phyloP scores from a whole-genome alignment of 1,140 invertebrate genomes.

The Temnothorax longispinosus region DNA sequence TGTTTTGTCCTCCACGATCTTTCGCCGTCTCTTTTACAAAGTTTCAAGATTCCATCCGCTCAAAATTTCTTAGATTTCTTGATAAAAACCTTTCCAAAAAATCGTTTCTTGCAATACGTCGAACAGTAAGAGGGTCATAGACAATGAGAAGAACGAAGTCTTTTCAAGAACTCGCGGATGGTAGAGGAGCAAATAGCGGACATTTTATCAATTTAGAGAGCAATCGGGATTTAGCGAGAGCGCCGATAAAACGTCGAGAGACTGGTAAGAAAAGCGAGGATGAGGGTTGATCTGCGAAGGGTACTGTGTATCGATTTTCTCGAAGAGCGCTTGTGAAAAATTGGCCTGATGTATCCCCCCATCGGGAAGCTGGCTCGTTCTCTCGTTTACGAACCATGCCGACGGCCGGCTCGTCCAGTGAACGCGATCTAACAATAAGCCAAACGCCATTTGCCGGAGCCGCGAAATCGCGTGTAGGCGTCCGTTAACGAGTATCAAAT shows the following conservation, averaged over 20 bases:
- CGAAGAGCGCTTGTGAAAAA: conserved; percentile 17
- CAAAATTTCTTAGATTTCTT: background rate
- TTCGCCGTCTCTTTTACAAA: background rate
- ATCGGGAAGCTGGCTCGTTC: background rate
- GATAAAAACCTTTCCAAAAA: background rate
- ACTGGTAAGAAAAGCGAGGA: background rate
- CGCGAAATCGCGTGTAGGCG: conserved; percentile 19
- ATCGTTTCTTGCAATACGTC: background rate
- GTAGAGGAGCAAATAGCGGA: conserved; percentile 31
- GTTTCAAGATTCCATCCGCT: background rate
- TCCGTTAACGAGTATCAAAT: conserved; percentile 31
- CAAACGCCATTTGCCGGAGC: conserved; percentile 4
- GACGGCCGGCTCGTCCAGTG: background rate
- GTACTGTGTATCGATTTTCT: conserved; percentile 31
- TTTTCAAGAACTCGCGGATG: conserved; percentile 19
- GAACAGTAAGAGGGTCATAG: background rate
- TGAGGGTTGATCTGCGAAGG: background rate
- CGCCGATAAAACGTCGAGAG: conserved; percentile 27
- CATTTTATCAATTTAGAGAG: conserved; percentile 35
- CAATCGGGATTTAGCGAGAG: conserved; percentile 38
- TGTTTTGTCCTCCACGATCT: background rate
- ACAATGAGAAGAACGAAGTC: background rate
- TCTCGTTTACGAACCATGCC: background rate
- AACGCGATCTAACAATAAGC: background rate
- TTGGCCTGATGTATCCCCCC: conserved; percentile 8